A percentile compares a stretch with the other conserved stretches of the same genome.
Conservation (phyloP, 2,797 vertebrate species). For the Catamblyrhynchus diadema region DNA sequence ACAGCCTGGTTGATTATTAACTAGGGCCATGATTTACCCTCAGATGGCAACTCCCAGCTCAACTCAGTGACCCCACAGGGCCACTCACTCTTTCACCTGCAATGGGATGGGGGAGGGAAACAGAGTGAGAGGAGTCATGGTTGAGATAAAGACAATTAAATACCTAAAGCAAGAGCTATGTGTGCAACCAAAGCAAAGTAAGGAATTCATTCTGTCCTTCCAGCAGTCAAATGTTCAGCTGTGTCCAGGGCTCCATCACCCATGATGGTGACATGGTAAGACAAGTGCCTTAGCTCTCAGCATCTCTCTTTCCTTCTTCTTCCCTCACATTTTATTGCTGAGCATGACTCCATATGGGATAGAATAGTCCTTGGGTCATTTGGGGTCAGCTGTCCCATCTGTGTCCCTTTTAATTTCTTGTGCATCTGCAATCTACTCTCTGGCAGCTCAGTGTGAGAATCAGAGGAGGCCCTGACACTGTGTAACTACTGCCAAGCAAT, state of each 20-base stretch:
- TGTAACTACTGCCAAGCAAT: not conserved
- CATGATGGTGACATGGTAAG: accelerated
- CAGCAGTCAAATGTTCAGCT: accelerated
- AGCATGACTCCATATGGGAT: not conserved
- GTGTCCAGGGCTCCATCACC: not conserved
- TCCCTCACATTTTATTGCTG: not conserved
- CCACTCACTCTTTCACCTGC: accelerated
- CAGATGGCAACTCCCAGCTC: not conserved
- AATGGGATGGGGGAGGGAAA: accelerated
- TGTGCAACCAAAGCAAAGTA: not conserved
- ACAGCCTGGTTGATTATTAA: not conserved
- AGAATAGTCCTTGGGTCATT: too few relatives aligned
- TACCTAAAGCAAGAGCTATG: not conserved
- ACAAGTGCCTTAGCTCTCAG: not conserved
- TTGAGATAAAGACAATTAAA: not conserved
- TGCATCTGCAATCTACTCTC: too few relatives aligned
- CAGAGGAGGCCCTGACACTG: not conserved
- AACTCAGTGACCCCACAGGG: not conserved
- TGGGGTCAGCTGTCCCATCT: too few relatives aligned
- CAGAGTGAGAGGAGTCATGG: not conserved
- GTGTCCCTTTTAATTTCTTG: too few relatives aligned
- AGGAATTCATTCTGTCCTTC: not conserved
- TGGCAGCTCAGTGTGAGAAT: too few relatives aligned
- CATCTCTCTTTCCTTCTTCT: not conserved
- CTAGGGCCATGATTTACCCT: accelerated